Base-by-base conservation (phyloP, 2,888 invertebrate genomes). In the Calameuta pallipes region DNA sequence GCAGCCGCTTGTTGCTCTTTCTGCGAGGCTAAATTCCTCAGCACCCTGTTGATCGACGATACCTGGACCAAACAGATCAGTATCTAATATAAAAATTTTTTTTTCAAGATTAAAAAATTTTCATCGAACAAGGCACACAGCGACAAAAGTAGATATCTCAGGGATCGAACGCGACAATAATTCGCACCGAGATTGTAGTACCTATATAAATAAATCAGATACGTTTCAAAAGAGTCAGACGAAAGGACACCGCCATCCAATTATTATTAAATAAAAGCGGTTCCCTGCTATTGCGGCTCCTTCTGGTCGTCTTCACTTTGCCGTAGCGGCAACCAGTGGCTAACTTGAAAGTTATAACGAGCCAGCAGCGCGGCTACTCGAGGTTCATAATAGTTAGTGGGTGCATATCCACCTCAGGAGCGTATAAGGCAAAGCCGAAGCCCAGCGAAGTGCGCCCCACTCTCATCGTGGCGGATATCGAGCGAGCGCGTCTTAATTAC, bases 41-140 rank as follows among this genome's bases (percentile, higher is more conserved):
- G 94, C 81, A 99, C 99, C 87, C 99, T 96, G 94, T 99, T 99
- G 92, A 99, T 99, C 89, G 98, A 98, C 82, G 98, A 98, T 84
- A 98, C 98, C 98, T 98, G 94, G 68, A 93, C 92, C 80, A 83
- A 89, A 82, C 81, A 79, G 77, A 81, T 41, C 12, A 12, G 11
- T 15, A 15, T 15, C 41, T 41, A 0, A 41, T 15, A 41, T 41
- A 15, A 15, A 41, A 3, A 12, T 12, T 36, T 12, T 12, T 1
- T 41, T 13, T 12, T 12, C 37, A 0, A 1, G 1, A 41, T 15
- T 41, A 15, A 1, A 41, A 4, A 41, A 41, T 2, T 15, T 2
- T 41, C 15, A 41, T 15, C 41, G n/a, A 37, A 13, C 4, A 2
- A 6, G 15, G 15, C 41, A 0, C 15, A 41, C 15, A 4, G 0